Base-by-base conservation (phyloP, 2,888 invertebrate species). In the Venustoraphidia nigricollis region DNA sequence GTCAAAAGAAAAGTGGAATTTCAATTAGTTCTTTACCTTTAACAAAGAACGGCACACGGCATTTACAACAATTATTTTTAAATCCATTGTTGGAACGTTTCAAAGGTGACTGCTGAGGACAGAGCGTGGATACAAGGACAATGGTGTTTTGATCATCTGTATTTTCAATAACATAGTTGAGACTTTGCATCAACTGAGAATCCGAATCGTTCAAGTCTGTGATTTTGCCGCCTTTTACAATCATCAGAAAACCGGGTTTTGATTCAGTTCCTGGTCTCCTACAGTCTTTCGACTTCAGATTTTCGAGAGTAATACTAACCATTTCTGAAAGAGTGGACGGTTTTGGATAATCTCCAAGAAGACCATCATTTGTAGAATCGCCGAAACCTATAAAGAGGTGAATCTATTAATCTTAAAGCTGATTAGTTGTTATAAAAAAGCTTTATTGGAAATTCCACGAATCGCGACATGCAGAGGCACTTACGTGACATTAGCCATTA, bases 101-200 rank as follows among this genome's bases (percentile, higher is more conserved):
- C 10, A 34, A 10, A 10, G 27, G 10, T 8, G 44, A 2, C 9
- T 46, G 17, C 8, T 52, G 43, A 2, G 58, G 57, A 46, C 62
- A 62, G 10, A 53, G 47, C 40, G 59, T 59, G 14, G 62, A 61
- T 9, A 63, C 40, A 1, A 51, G 14, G 9, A 62, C 53, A 17
- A 62, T 50, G 2, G 62, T 62, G 11, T 56, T 55, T 10, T 57
- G 51, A 34, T n/a, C 13, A 42, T 60, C 56, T 0, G 60, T 60
- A 39, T 53, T 57, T 50, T 64, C 63, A 1, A 54, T 52, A 0
- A 63, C 56, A 47, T 61, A 56, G 50, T 62, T 62, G 6, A 64
- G 50, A 45, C 59, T 58, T 53, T 62, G 62, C 11, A 60, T 52
- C 34, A 63, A 46, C 9, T 58, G 54, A 37, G 60, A 61, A 40